Conservation (phyloP, 2,797 vertebrate genomes). For the Somateria mollissima region DNA sequence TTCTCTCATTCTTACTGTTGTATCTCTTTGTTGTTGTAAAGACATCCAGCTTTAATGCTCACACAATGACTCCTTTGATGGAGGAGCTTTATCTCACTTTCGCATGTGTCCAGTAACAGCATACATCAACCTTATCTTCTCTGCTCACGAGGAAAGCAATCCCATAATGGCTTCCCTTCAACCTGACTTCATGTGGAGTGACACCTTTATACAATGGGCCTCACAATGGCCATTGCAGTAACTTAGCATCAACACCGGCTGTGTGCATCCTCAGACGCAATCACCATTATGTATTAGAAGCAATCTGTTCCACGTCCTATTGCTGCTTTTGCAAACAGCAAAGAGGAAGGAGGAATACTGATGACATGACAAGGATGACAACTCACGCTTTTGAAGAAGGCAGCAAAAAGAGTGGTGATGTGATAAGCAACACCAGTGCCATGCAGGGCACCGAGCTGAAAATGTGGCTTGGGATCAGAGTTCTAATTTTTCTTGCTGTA, state of each 20-base stretch:
- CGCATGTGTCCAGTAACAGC: not conserved
- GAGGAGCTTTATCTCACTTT: constrained; percentile 54
- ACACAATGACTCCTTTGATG: constrained; percentile 26
- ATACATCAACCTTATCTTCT: constrained; percentile 44
- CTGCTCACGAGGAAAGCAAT: not conserved
- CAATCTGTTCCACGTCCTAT: not conserved
- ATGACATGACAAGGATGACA: constrained; percentile 43
- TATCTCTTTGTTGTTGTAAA: not conserved
- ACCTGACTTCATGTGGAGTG: not conserved
- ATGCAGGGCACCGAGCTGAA: not conserved
- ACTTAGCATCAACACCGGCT: not conserved
- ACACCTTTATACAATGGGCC: constrained; percentile 37
- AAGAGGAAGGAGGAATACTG: constrained; percentile 19
- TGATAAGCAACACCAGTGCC: not conserved
- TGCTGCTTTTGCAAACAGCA: constrained; percentile 13
- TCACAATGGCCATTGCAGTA: not conserved
- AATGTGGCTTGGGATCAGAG: constrained; percentile 71
- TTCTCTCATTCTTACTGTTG: not conserved
- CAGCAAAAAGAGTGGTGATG: constrained; percentile 17
- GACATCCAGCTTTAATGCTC: not conserved
- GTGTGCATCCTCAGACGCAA: constrained; percentile 69
- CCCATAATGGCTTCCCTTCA: constrained; percentile 8
- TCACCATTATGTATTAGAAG: not conserved
- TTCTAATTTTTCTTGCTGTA: constrained; percentile 57
- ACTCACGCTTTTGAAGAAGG: constrained; percentile 76